Base-by-base conservation (phyloP, 2,888 invertebrate genomes). In the Oasisia sp. region DNA sequence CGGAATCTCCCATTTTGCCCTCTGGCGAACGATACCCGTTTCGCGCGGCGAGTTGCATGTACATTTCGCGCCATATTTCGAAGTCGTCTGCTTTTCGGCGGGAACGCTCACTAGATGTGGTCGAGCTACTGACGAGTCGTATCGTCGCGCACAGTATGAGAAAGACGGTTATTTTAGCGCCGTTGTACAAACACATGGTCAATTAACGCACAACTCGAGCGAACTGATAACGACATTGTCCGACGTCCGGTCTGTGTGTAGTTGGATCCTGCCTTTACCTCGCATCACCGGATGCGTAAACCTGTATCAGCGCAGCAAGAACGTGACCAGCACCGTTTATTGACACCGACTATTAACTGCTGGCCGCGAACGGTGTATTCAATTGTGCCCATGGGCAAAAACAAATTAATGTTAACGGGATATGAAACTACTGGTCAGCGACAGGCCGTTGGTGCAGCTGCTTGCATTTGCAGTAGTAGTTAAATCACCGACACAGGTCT, bases 51-150 rank as follows among this genome's bases (percentile, higher is more conserved):
- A 74, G 74, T 27, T 74, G 14, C 74, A 27, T 74, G 74, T 74
- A 74, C 74, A 74, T 74, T 74, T 74, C 27, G 74, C 74, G 74
- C 74, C 74, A 74, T 74, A 74, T 74, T n/a, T 74, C 74, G 74
- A 74, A 74, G 74, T 74, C 74, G 74, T 74, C 74, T 27, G 74
- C 27, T 74, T n/a, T 19, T 74, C 27, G 74, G 27, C 74, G 74
- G n/a, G 74, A 74, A 74, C 74, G 74, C 74, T 74, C 74, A 19
- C 74, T 74, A 19, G 74, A 19, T 27, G 74, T 74, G 74, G n/a
- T 74, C 74, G 74, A 74, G 74, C 74, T 38, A 38, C 38, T 74
- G 74, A 5, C 74, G 74, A 74, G 27, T 74, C 27, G 27, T 74
- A 74, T 27, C 74, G 74, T n/a, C 74, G 74, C 74, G 74, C 74